These are phyloP conservation scores for Pongo pygmaeus DNA, from an alignment of 2,113 vertebrate species.

Conservation along the genomic window DNA sequence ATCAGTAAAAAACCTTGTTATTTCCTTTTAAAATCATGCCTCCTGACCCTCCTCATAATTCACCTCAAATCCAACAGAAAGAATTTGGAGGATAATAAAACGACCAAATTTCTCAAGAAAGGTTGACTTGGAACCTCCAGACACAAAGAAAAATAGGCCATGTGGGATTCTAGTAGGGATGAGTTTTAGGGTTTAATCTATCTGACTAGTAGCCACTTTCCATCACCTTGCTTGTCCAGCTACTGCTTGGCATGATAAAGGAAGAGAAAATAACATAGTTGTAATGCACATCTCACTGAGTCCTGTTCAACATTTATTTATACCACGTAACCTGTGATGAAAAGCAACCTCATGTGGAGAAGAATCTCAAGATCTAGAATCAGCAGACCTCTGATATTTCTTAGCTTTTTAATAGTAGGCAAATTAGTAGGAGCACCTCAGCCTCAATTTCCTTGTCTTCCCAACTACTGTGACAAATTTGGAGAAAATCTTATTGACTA, in stretches of 20 bases:
- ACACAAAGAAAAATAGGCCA: background rate
- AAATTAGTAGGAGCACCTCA: background rate
- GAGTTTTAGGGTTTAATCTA: background rate
- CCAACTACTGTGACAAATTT: background rate
- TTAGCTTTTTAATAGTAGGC: background rate
- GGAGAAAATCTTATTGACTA: background rate
- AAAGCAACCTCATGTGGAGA: background rate
- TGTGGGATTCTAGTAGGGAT: fast-evolving
- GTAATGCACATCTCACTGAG: background rate
- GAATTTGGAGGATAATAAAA: background rate
- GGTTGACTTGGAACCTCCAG: background rate
- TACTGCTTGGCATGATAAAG: background rate
- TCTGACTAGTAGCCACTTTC: background rate
- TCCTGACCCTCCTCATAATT: background rate
- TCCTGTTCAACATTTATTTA: background rate
- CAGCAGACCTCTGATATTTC: background rate
- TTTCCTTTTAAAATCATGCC: background rate
- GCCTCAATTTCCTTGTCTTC: background rate
- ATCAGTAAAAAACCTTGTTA: background rate
- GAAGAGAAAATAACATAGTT: background rate
- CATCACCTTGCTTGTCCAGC: background rate
- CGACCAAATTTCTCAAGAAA: background rate
- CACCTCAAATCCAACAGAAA: background rate
- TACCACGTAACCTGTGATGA: background rate
- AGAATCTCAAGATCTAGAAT: background rate